Evolutionary conservation across 1,140 invertebrate genomes (phyloP), one percentile per base, ranked within the genome.

Genomic region (Heliconius hermathena): DNA sequence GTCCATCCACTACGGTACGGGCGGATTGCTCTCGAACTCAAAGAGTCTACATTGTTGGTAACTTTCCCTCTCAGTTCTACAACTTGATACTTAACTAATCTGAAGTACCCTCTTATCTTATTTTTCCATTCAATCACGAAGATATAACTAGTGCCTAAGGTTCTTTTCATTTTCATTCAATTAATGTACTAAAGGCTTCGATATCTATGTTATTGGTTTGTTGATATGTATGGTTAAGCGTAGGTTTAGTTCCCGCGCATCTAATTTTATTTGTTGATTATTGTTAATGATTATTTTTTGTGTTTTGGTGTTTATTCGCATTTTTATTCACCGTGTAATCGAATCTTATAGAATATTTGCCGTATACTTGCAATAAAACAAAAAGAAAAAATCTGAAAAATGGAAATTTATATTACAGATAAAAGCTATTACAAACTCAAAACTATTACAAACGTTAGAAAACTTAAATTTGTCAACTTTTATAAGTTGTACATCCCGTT

Each of bases 61-160:
- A 75, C 29, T 75, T 75, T 75, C 54, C 54, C 74, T 75, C 74
- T 75, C 54, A n/a, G 74, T 54, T 41, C 74, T 26, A 22, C 74
- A 38, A 66, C 29, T 60, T 60, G 36, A 60, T 75, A 75, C 74
- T 75, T 38, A 41, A 66, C 74, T 75, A 75, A 75, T 75, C 33
- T 75, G n/a, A 33, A 75, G 74, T 75, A n/a, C 74, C 20, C 74
- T 60, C 52, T 75, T 75, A 66, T 75, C 74, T 66, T 38, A 20
- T 52, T 57, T 36, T 75, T 75, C 60, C 60, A 66, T 66, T 66
- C 60, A 66, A 57, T 29, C 22, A 66, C 26, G 18, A 20, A 52
- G 60, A 29, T 66, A 13, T 29, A 46, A 57, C 54, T 22, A n/a
- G 20, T n/a, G 8, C 9, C 26, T 66, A 29, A n/a, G 9, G 57